Percentiles rank a stretch among this genome's conserved stretches.
Conservation (phyloP, 1,140 invertebrate genomes). For the Drosophila arawakana region DNA sequence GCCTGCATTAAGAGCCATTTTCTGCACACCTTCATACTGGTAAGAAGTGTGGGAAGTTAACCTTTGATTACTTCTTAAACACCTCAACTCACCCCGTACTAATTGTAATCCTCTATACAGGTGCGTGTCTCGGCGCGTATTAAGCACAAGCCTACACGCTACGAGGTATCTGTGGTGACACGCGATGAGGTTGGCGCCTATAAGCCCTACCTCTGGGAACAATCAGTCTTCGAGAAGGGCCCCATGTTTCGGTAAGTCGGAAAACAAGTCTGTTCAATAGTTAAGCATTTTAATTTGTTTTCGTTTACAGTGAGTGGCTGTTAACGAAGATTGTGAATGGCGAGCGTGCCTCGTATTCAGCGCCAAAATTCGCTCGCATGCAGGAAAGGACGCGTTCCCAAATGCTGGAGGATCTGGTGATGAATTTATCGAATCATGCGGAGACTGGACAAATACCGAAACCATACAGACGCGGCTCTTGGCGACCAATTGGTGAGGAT, state of each 20-base stretch:
- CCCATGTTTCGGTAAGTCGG: slow-evolving; percentile 88
- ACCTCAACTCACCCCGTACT: neutral
- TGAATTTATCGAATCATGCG: slow-evolving; percentile 96
- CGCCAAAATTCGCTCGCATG: slow-evolving; percentile 98
- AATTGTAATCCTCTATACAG: slow-evolving; percentile 27
- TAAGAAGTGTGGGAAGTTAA: slow-evolving; percentile 60
- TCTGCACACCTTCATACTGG: slow-evolving; percentile 95
- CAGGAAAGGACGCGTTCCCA: slow-evolving; percentile 95
- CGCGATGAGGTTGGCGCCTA: slow-evolving; percentile 98
- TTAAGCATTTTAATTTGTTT: too few relatives aligned
- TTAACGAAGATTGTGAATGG: slow-evolving; percentile 99
- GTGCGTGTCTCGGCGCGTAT: slow-evolving; percentile 94
- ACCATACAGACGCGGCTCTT: slow-evolving; percentile 95
- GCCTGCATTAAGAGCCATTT: slow-evolving; percentile 97
- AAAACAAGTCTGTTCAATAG: too few relatives aligned
- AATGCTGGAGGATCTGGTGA: slow-evolving; percentile 97
- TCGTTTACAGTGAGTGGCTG: slow-evolving; percentile 92
- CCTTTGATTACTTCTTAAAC: neutral
- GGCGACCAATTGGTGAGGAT: slow-evolving; percentile 92
- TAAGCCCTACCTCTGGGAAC: slow-evolving; percentile 97
- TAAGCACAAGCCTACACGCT: slow-evolving; percentile 93
- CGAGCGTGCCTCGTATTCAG: slow-evolving; percentile 97
- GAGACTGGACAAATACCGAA: slow-evolving; percentile 98
- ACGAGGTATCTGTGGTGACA: slow-evolving; percentile 97
- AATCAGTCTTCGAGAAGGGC: slow-evolving; percentile 97